Evolutionary conservation across 2,797 vertebrate species (phyloP), one percentile per base, ranked within the genome.

Genomic region (Phaenicophaeus curvirostris): DNA sequence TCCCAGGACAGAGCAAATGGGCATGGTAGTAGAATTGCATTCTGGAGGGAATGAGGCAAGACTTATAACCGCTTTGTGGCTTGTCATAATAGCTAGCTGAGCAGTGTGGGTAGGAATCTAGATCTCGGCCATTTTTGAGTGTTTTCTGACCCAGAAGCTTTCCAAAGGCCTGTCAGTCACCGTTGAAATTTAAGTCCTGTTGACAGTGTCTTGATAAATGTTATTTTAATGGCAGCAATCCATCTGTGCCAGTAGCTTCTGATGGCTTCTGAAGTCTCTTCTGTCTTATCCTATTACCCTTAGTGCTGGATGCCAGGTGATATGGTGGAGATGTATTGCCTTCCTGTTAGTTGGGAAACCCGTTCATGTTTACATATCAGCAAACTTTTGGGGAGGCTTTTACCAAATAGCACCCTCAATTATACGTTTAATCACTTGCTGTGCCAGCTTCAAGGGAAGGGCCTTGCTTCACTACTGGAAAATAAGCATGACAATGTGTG

Each of bases 1-100:
- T 85, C 77, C 57, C 66, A 88, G 71, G 85, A 92, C 59, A 86
- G 42, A 82, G 63, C 27, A 92, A 89, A 91, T 55, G 42, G 69
- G 66, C 62, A 61, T 18, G 5, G 42, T 42, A 50, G 66, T 58
- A 69, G 66, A 86, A 91, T 88, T 95, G 63, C 51, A 4, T 81
- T 91, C 66, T 74, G 37, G 53, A 87, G 84, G 61, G 79, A 90
- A 72, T 7, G 44, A 89, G 72, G 78, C 82, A 85, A 61, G 76
- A 21, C 33, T 86, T 89, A 8, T 6, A 90, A 88, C 39, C n/a
- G 16, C 54, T 89, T 81, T 63, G 27, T 42, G 75, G 42, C 48
- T 81, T 93, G 69, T 87, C 15, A 20, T 87, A 85, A 68, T 75
- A 81, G 41, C 46, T 31, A n/a, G 20, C 42, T 78, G 59, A 91